Evolutionary conservation across 37 sponge, comb jelly and placozoan genomes (phyloP).

Genomic region (Cliona cf. orientalis): DNA sequence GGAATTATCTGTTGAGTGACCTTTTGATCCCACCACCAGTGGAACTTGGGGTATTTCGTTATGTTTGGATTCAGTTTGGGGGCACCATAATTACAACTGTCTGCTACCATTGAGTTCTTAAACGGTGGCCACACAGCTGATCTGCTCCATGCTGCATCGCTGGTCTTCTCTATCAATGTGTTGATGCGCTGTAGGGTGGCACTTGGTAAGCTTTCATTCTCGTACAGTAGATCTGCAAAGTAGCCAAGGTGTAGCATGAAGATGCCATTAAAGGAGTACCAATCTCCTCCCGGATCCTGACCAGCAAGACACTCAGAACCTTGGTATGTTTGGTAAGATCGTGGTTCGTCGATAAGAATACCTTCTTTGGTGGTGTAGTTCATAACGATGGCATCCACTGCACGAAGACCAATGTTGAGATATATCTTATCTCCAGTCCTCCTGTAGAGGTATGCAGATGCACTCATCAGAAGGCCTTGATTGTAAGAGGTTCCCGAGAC

Average conservation of each 20-base stretch:
- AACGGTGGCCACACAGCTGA: slow-evolving; percentile 52
- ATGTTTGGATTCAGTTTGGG: neutral
- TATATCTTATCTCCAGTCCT: slow-evolving; percentile 47
- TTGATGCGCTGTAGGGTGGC: slow-evolving; percentile 1
- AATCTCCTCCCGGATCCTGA: slow-evolving; percentile 55
- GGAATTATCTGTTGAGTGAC: slow-evolving; percentile 27
- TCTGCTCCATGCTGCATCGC: slow-evolving; percentile 50
- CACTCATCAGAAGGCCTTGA: slow-evolving; percentile 56
- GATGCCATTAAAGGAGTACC: slow-evolving; percentile 57
- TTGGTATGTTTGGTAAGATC: slow-evolving; percentile 21
- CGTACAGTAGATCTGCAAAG: slow-evolving; percentile 19
- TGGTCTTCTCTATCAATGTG: slow-evolving; percentile 20
- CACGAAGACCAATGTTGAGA: slow-evolving; percentile 29
- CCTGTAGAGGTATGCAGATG: slow-evolving; percentile 38
- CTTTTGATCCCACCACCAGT: slow-evolving; percentile 60
- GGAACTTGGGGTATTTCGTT: slow-evolving; percentile 49
- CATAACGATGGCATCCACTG: slow-evolving; percentile 25
- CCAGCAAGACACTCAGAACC: neutral
- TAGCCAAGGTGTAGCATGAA: slow-evolving; percentile 58
- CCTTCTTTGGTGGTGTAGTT: slow-evolving; percentile 57
- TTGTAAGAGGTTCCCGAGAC: slow-evolving; percentile 52
- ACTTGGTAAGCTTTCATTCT: neutral
- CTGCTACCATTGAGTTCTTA: neutral
- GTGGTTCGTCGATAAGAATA: slow-evolving; percentile 27
- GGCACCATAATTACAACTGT: slow-evolving; percentile 24